Evolutionary conservation across 2,113 vertebrate species (phyloP).

Genomic region (Neotoma lepida): DNA sequence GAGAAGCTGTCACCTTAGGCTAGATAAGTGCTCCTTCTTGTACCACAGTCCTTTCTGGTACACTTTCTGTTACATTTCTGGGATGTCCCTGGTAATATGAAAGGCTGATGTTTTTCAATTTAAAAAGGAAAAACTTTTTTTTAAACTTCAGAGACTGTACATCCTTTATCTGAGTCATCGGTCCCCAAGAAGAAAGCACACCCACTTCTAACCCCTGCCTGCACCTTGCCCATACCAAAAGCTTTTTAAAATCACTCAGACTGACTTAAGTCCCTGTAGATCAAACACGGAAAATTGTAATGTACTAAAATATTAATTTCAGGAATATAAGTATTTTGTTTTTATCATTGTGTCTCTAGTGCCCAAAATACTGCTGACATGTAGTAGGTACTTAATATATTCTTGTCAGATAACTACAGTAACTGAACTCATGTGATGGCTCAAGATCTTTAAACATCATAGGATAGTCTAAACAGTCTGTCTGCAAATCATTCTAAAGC

Average conservation of each 20-base stretch:
- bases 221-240: not conserved
- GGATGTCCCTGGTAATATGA: not conserved
- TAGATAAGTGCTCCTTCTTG: not conserved
- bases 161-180: not conserved
- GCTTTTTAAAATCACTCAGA: not conserved
- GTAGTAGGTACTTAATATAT: not conserved
- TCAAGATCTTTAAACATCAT: not conserved
- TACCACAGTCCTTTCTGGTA: not conserved
- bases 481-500: not conserved
- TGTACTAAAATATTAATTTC: not conserved
- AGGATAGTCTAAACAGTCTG: not conserved
- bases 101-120: constrained; percentile 11
- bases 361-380: not conserved
- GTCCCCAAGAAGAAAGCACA: not conserved
- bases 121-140: not conserved
- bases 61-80: not conserved
- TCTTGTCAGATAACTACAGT: not conserved
- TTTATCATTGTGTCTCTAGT: not conserved
- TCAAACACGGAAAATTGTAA: not conserved
- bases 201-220: not conserved
- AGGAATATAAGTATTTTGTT: not conserved
- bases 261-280: not conserved
- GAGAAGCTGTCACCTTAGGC: not conserved
- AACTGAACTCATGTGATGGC: not conserved
- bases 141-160: not conserved